These are phyloP conservation scores for Synergus itoensis DNA, from an alignment of 2,888 invertebrate species.

Conservation along the genomic window DNA sequence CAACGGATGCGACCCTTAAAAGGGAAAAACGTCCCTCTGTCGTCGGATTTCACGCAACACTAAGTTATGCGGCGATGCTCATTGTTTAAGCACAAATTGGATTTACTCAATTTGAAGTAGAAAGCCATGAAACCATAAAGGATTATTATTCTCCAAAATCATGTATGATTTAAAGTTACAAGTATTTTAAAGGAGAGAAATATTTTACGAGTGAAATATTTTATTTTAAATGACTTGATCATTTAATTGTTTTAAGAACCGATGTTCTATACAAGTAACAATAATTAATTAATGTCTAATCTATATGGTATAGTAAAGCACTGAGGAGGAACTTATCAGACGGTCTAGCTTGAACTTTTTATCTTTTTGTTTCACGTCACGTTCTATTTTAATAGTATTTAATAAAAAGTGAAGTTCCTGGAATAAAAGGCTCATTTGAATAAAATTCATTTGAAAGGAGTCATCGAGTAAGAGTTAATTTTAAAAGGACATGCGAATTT, in stretches of 20 bases:
- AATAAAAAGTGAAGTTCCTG: too few species aligned
- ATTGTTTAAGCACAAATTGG: slow-evolving; percentile 73
- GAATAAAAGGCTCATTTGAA: too few species aligned
- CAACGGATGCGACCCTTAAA: slow-evolving; percentile 54
- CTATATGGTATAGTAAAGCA: too few species aligned
- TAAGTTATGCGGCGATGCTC: slow-evolving; percentile 71
- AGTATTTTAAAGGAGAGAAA: neutral
- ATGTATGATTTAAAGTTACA: neutral
- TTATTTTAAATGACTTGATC: neutral
- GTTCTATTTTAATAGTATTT: too few species aligned
- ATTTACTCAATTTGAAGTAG: slow-evolving; percentile 60
- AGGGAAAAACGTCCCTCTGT: slow-evolving; percentile 70
- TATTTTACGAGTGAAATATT: neutral
- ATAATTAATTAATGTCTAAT: too few species aligned
- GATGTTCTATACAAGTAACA: neutral
- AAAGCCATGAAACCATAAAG: slow-evolving; percentile 60
- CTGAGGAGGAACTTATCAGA: too few species aligned
- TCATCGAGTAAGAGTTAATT: too few species aligned
- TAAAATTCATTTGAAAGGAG: too few species aligned
- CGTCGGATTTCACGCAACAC: slow-evolving; percentile 73
- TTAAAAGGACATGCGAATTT: too few species aligned
- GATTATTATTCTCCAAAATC: slow-evolving; percentile 46
- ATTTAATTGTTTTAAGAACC: neutral
- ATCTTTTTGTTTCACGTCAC: too few species aligned
- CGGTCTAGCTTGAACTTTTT: too few species aligned